Base-by-base conservation (phyloP, 2,113 vertebrate genomes). In the Gallinago paraguaiae region DNA sequence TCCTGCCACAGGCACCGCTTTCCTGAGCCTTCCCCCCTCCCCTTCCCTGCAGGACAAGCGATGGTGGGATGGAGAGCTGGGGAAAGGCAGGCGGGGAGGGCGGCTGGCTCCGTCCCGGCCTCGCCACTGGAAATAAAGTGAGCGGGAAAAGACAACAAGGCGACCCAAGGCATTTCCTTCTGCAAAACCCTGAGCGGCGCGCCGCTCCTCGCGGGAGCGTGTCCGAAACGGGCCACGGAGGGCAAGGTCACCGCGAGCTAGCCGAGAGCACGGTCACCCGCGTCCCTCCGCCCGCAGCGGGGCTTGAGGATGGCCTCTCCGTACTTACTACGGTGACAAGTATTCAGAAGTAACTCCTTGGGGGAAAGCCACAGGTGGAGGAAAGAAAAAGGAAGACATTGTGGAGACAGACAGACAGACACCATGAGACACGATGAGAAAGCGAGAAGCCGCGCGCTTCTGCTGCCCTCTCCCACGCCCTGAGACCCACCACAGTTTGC, bases 291-390 rank as follows among this genome's bases (percentile, higher is more conserved):
- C 91, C 89, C 60, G 5, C 79, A 74, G 74, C 45, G 43, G 67
- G 95, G 68, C 72, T 91, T 79, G 75, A 46, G 96, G 95, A 27
- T 22, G 67, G 95, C 93, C 97, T 98, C 96, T 98, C 98, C 97
- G 97, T 99, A 99, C 98, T 99, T 99, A 99, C 98, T 99, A 99
- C 98, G 96, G 97, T 97, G 97, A 98, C 97, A 99, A 98, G 98
- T 97, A 98, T 98, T 98, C 98, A 98, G 98, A 98, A 97, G 97
- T 96, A 98, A 98, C 97, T 98, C 98, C 99, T 99, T 98, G 91
- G 97, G 97, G 94, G 98, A 98, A 97, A 97, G 97, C 97, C 94
- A 98, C 97, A 96, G 95, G 89, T 95, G 96, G 97, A 98, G 97
- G 97, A 96, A 92, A 98, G 94, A 98, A 97, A 98, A 97, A 98